Base-by-base conservation (phyloP, 2,888 invertebrate species). In the Dendrolimus houi region DNA sequence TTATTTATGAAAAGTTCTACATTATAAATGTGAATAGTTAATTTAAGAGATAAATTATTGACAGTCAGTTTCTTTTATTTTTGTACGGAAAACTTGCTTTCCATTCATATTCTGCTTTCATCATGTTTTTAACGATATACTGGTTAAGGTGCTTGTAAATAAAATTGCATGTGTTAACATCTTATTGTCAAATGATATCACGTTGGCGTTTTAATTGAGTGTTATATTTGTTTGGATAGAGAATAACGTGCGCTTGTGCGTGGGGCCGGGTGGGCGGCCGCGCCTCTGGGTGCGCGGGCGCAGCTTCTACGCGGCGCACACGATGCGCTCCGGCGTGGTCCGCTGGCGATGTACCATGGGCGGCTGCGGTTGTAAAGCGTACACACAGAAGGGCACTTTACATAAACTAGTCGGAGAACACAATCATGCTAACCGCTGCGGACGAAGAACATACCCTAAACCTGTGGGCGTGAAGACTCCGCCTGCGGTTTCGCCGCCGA, bases 341-440 rank as follows among this genome's bases (percentile, higher is more conserved):
- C 87, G 89, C 62, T 89, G 89, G 89, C 83, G 89, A 0, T 90
- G 89, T 70, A 90, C 89, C 1, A 89, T 90, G 89, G 89, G 89
- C 58, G 89, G 89, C 55, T 90, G 89, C 64, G 87, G 87, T 41
- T 90, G 89, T 70, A 90, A 90, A 66, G 89, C 89, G 2, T 89
- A 90, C 76, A 90, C 89, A 10, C 87, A 87, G 67, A 85, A 84
- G 62, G 89, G 89, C 52, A 81, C 85, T 8, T 68, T 89, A 7
- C 88, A 88, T 72, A 89, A 89, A 65, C 75, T 90, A 52, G 86
- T 90, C 52, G 89, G 89, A 13, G 89, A 88, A 60, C 89, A 90
- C 72, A 90, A 90, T 68, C 89, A 89, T 71, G 76, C 71, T n/a
- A 81, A 79, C 17, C 83, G 87, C 57, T 82, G 83, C 64, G 85